Evolutionary conservation across 2,113 vertebrate genomes (phyloP), one percentile per base, ranked within the genome.

Genomic region (Phalacrocorax aristotelis): DNA sequence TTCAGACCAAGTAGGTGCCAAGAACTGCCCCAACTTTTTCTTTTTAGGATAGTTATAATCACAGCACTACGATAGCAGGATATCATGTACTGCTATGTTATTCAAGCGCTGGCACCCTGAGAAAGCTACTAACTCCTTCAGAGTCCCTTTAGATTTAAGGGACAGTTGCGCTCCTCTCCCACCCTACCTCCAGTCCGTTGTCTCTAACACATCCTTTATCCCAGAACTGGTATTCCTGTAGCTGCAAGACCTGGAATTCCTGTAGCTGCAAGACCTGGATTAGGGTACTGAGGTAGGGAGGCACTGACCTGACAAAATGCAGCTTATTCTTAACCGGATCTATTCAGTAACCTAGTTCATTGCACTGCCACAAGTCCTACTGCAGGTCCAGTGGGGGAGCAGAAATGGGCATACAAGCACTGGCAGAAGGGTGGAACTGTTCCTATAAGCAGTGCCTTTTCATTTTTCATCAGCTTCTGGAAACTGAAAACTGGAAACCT

Each of bases 351-450:
- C 54, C 20, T 32, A n/a, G 21, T 38, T 54, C 55, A 55, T 3
- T 66, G 64, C 22, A 38, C 9, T 15, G 42, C 32, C 51, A 15
- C 10, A 14, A 78, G 61, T 62, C 32, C 32, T 79, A 51, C 71
- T 1, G 2, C 1, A 46, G 34, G 55, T 69, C 27, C 58, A 77
- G 64, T 0, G 0, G 2, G 12, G 27, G 11, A 62, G 19, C 42
- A 89, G 55, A 57, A 93, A 79, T 7, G n/a, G 60, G 15, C 34
- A 60, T 7, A 52, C 30, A 78, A 61, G 54, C 10, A 26, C 62
- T 7, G 19, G 65, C 61, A 83, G 57, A 78, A 91, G 48, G 16
- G 19, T 82, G 51, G 44, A 75, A 75, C 14, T 66, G 7, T 36
- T 30, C 60, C 60, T 90, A 2, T 18, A 57, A n/a, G 36, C 10